Base-by-base conservation (phyloP, 2,888 invertebrate species). In the Myathropa florea region DNA sequence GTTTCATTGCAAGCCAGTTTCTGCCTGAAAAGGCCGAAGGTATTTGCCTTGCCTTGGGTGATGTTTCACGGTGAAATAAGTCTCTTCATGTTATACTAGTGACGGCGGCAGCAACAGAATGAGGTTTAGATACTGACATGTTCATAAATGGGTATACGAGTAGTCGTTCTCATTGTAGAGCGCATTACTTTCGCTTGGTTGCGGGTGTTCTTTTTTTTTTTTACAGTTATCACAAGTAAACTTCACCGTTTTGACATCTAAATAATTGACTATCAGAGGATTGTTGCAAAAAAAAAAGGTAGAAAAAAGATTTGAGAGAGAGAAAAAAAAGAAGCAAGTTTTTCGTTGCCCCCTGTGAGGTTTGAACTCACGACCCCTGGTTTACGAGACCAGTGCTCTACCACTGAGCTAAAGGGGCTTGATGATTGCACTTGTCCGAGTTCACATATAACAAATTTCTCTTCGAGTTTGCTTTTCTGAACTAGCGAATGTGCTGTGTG, bases 301-400 rank as follows among this genome's bases (percentile, higher is more conserved):
- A 82, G 83, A 73, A 70, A 88, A 36, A 65, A 77, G 3, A 12
- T 12, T 65, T 65, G 87, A 86, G 70, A 59, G 83, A 87, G 60
- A 79, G 64, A 67, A 65, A 88, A 88, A 72, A 63, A 88, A 87
- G 59, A 79, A 65, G 36, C 6, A 71, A 28, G 18, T 61, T 23
- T 0, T 0, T 7, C 9, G 9, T 12, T 89, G 89, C 89, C 89
- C 88, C 88, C 88, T 89, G 88, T 88, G 88, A 89, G 89, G 88
- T 88, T 89, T 88, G 89, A 89, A 89, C 89, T 89, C 88, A 88
- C 88, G 89, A 89, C 89, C 89, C 88, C 89, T 89, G 89, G 89
- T 89, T 89, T 89, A 89, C 89, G 88, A 89, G 89, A 89, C 89
- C 89, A 89, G 89, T 88, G 89, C 89, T 89, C 89, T 89, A 84